A percentile compares a stretch with the other conserved stretches of the same genome.
Evolutionary conservation across 2,797 vertebrate species (phyloP).

Genomic region (Glossophaga mutica): DNA sequence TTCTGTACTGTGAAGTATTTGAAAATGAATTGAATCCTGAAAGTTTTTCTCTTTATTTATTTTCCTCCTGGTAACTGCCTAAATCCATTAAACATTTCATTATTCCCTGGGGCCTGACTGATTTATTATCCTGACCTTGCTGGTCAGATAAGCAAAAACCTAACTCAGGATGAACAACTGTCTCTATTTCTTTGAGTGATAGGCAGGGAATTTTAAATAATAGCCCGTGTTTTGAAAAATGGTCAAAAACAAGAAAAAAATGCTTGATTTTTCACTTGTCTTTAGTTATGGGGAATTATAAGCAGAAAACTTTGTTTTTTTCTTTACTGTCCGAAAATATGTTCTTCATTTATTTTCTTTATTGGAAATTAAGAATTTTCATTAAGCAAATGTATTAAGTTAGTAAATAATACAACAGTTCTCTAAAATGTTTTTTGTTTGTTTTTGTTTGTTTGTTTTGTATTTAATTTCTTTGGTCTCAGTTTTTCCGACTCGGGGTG

Average conservation of each 20-base stretch:
- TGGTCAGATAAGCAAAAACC: constrained; percentile 63
- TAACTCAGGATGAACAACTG: constrained; percentile 37
- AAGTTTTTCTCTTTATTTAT: constrained; percentile 18
- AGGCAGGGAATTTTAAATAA: constrained; percentile 66
- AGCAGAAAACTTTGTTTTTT: constrained; percentile 9
- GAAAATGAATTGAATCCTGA: constrained; percentile 35
- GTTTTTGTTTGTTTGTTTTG: background rate
- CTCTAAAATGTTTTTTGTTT: constrained; percentile 23
- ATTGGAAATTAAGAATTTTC: constrained; percentile 45
- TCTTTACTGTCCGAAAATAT: constrained; percentile 11
- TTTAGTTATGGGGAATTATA: background rate
- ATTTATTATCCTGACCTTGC: constrained; percentile 69
- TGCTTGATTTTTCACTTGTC: background rate
- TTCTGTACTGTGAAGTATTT: background rate
- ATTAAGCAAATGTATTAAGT: constrained; percentile 39
- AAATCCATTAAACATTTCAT: constrained; percentile 62
- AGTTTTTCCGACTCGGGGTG: background rate
- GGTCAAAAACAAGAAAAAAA: constrained; percentile 46
- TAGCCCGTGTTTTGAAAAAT: constrained; percentile 55
- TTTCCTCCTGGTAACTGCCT: background rate
- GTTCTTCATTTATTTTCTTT: constrained; percentile 40
- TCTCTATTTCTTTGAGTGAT: constrained; percentile 43
- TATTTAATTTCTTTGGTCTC: background rate
- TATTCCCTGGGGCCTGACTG: constrained; percentile 55
- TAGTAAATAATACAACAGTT: background rate